These are phyloP conservation scores for Lytechinus variegatus DNA, from an alignment of 35 echinoderm and acorn worm species.

Conservation along the genomic window DNA sequence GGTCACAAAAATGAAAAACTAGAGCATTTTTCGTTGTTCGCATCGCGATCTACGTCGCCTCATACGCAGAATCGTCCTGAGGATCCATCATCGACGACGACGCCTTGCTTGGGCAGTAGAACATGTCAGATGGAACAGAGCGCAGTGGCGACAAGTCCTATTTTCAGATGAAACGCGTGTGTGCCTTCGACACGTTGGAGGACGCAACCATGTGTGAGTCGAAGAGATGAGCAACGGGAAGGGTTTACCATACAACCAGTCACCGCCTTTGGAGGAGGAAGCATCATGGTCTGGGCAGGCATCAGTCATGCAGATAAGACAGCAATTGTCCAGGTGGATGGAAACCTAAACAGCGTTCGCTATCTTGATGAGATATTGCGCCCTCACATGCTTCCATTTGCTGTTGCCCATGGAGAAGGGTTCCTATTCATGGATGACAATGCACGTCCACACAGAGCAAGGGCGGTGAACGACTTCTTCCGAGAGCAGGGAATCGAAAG, in stretches of 20 bases:
- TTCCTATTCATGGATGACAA: background rate
- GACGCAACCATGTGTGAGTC: background rate
- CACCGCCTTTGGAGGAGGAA: background rate
- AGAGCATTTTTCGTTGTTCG: too few species aligned
- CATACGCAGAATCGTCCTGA: background rate
- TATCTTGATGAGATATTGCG: background rate
- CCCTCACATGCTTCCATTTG: background rate
- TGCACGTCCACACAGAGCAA: too few species aligned
- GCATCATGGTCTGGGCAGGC: background rate
- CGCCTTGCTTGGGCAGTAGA: background rate
- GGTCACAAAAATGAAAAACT: too few species aligned
- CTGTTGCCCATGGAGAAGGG: background rate
- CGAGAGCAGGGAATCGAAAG: too few species aligned
- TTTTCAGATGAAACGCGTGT: background rate
- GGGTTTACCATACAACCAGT: background rate
- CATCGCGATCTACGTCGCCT: too few species aligned
- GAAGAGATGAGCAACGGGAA: background rate
- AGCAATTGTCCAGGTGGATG: background rate
- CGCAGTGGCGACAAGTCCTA: background rate
- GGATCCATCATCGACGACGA: background rate
- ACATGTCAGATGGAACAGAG: background rate
- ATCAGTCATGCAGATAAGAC: background rate
- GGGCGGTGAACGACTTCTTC: too few species aligned
- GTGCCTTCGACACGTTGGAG: background rate
- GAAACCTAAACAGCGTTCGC: background rate